Base-by-base conservation (phyloP, 2,113 vertebrate species). In the Delphinus delphis region DNA sequence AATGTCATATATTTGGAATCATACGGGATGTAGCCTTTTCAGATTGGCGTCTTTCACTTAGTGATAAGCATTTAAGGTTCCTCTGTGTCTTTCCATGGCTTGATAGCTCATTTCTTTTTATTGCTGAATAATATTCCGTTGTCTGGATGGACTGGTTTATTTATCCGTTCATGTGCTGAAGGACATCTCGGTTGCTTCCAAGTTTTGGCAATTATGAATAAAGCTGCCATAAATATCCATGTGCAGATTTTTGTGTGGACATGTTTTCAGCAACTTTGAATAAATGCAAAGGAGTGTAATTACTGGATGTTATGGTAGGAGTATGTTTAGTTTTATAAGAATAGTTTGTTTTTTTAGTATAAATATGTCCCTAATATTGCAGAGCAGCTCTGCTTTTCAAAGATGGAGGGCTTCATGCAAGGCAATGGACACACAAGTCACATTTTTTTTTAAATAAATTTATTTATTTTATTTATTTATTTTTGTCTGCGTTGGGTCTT, bases 21-120 rank as follows among this genome's bases (percentile, higher is more conserved):
- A 0, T 1, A 33, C 0, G 4, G 10, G 1, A 2, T 11, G 26
- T 25, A 6, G 25, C 18, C 36, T 74, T 26, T 81, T 41, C 28
- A n/a, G 65, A 17, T 4, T 12, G 88, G 36, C 23, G 33, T 38
- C 58, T 50, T 53, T 80, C 62, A 9, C 36, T 44, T n/a, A 18
- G 21, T 2, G 4, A 25, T 3, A 6, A 1, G 9, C 7, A 31
- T 26, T 33, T 38, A 36, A 25, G 18, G 4, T 38, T 60, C 36
- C 31, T 85, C 8, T 17, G 0, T 21, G 26, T n/a, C 47, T 88
- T 88, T 81, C 31, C 4, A 1, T 47, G 77, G 53, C 50, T 26
- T 13, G 17, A 33, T 23, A 1, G 53, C 31, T 50, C 41, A 15
- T 55, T 47, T 70, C 50, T 38, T 88, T 74, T 25, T 8, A 68